Conservation (phyloP, 2,888 invertebrate species). For the Drosophila phalerata region DNA sequence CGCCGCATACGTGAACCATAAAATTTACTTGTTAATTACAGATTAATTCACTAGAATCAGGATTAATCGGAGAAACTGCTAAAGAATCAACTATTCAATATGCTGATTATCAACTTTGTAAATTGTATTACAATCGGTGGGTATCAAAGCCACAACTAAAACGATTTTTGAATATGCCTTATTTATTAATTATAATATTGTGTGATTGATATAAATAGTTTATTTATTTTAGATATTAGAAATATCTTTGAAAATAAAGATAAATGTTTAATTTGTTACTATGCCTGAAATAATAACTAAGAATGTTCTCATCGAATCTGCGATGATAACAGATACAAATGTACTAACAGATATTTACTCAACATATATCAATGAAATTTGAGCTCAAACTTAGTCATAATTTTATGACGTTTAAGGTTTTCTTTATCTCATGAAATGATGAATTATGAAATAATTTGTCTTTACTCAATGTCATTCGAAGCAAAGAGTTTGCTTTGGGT, state of each 20-base stretch:
- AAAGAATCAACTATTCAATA: neutral
- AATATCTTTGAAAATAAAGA: too few species aligned
- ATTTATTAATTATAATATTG: neutral
- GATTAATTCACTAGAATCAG: constrained; percentile 23
- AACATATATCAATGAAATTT: neutral
- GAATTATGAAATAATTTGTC: constrained; percentile 35
- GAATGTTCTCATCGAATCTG: too few species aligned
- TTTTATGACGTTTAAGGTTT: constrained; percentile 3
- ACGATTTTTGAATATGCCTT: neutral
- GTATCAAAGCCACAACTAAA: neutral
- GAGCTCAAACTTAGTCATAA: neutral
- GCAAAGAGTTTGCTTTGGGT: constrained; percentile 14
- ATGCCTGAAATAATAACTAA: too few species aligned
- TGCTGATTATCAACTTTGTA: neutral
- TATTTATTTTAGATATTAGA: too few species aligned
- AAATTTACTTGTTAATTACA: constrained; percentile 36
- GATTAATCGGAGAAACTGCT: constrained; percentile 6
- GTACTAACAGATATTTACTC: too few species aligned
- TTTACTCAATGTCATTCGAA: constrained; percentile 33
- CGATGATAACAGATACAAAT: too few species aligned
- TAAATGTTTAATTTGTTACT: too few species aligned
- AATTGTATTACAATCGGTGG: neutral
- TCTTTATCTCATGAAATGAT: constrained; percentile 12
- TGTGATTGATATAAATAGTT: too few species aligned
- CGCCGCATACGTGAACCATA: constrained; percentile 29